Evolutionary conservation across 2,888 invertebrate species (phyloP), one percentile per base, ranked within the genome.

Genomic region (Megamerina dolium): DNA sequence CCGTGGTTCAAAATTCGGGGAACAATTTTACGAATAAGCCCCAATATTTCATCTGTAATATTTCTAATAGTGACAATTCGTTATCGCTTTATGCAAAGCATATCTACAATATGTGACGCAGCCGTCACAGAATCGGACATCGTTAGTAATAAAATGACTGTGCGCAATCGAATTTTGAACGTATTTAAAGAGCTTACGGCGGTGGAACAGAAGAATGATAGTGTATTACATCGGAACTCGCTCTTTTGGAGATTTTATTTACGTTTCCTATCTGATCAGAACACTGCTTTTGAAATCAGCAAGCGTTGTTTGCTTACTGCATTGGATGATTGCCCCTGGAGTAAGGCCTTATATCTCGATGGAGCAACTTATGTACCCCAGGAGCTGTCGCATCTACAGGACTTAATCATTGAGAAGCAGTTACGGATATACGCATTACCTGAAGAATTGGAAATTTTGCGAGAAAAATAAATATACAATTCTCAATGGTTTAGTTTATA

Each of bases 361-460:
- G 82, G 82, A 4, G 79, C 80, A 2, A 77, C 78, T 50, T 75
- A 79, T 55, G 75, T 82, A 29, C 83, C 80, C 23, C 76, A 76
- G 47, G 79, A 81, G 57, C 68, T 82, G 49, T 73, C 77, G 2
- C 81, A 82, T 72, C 77, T 87, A 53, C 82, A 83, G 59, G 87
- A 87, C 72, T 72, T 84, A 43, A 76, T 87, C 59, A 80, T 83
- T 40, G 87, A 87, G 63, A 84, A 85, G 59, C 80, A 81, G 60
- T 72, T 87, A 47, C 75, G 87, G 40, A 74, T 84, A 56, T 87
- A 85, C 68, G 81, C 87, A 33, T 78, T 86, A 33, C 81, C 82
- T 1, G 85, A 86, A 66, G 88, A 88, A 70, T 74, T 88, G 44
- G 78, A 80, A 51, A 77, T 82, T 45, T 63, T 84, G 29, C 73